Evolutionary conservation across 1,140 invertebrate genomes (phyloP), one percentile per base, ranked within the genome.

Genomic region (Lycorma delicatula): DNA sequence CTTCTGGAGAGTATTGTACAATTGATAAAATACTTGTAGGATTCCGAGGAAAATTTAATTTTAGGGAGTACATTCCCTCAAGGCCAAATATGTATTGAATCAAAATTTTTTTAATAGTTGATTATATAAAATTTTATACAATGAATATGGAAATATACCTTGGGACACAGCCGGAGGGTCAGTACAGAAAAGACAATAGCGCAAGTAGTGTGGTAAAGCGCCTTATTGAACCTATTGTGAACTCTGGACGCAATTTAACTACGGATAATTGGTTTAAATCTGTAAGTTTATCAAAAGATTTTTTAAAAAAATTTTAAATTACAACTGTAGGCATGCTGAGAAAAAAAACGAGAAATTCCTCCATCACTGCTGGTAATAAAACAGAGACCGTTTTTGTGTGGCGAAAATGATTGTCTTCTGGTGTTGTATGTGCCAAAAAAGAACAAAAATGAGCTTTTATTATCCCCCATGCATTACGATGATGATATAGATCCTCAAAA

Each of bases 181-280:
- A 16, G 7, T 25, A 22, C 16, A 23, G 7, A 11, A 7, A 9
- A 22, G 47, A 20, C n/a, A 49, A 49, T 23, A 16, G 26, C 26
- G 47, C 47, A 7, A 49, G 18, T 23, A 49, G 47, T 49, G 47
- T 49, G 16, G 47, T 49, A 9, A 20, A 23, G 16, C 20, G 47
- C 7, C 13, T 49, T 20, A 9, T 49, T 3, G 18, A 49, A 26
- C 52, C 58, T 9, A 61, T 72, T 31, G 60, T 68, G 51, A 66
- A 66, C 1, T 59, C 58, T 18, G 66, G 69, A 29, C 56, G 65
- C 9, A 70, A 71, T 38, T 55, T n/a, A 2, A 74, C 68, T 3
- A 68, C 63, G 52, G 70, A 73, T 54, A 71, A 72, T 48, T 73
- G 67, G 64, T 72, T 69, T 61, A 70, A 68, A 1, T 66, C 64